phyloP scores from a whole-genome alignment of 2,113 vertebrate species.

The Scomber scombrus region DNA sequence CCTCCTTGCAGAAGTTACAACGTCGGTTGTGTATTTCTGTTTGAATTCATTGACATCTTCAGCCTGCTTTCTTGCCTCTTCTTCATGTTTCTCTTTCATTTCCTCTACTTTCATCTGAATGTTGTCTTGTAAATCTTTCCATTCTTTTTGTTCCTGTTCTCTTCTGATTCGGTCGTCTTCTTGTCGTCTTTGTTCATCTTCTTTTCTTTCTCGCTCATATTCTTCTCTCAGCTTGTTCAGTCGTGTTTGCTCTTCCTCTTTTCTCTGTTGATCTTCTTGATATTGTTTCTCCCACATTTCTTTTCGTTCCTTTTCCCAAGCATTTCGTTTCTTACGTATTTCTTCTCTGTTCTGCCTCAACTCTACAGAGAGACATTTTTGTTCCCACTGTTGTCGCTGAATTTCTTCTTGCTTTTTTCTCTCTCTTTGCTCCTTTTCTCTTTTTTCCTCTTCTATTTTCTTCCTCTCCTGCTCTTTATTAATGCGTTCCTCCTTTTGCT shows the following conservation, averaged over 20 bases:
- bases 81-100: neutral
- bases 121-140: neutral
- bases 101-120: neutral
- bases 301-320: conserved; percentile 26
- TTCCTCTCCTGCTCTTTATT: conserved; percentile 23
- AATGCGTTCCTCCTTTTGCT: conserved; percentile 29
- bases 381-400: conserved; percentile 6
- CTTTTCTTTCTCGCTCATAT: neutral
- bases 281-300: conserved; percentile 23
- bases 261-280: conserved; percentile 18
- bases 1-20: neutral
- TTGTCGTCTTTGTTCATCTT: neutral
- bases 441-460: conserved; percentile 28
- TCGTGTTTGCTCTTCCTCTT: neutral
- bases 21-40: conserved; percentile 8
- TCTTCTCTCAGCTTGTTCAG: conserved; percentile 34
- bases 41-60: conserved; percentile 57
- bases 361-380: neutral
- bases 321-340: neutral
- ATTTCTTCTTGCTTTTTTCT: neutral
- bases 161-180: conserved; percentile 4
- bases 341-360: neutral
- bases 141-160: conserved; percentile 18
- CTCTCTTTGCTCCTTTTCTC: conserved; percentile 4
- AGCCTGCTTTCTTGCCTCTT: conserved; percentile 52